Percentiles rank a stretch among this genome's conserved stretches.
phyloP scores from a whole-genome alignment of 2,888 invertebrate species.

The Ennomos erosarius region DNA sequence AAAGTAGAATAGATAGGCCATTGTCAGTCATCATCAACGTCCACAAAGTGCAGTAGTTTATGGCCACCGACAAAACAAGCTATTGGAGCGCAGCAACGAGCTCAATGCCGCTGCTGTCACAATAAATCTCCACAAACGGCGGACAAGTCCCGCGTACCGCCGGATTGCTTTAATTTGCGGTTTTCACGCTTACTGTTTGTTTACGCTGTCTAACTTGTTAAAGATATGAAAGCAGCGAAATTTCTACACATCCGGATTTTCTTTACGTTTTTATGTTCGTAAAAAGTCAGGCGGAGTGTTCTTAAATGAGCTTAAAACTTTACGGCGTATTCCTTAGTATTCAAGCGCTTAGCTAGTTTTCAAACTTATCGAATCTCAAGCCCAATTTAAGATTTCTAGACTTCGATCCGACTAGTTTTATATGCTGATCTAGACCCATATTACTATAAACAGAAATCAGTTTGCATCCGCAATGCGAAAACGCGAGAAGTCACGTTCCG shows the following conservation, averaged over 20 bases:
- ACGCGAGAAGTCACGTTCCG: slow-evolving; percentile 47
- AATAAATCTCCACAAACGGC: slow-evolving; percentile 58
- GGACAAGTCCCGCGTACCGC: slow-evolving; percentile 44
- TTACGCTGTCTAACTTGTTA: slow-evolving; percentile 29
- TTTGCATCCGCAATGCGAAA: slow-evolving; percentile 42
- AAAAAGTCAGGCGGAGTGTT: slow-evolving; percentile 8
- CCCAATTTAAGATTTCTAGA: slow-evolving; percentile 12
- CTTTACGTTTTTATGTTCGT: not conserved
- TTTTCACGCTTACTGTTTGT: slow-evolving; percentile 43
- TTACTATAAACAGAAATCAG: slow-evolving; percentile 6
- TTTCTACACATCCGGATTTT: slow-evolving; percentile 17
- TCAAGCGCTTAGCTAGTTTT: slow-evolving; percentile 47
- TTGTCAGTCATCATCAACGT: slow-evolving; percentile 62
- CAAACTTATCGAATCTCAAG: slow-evolving; percentile 48
- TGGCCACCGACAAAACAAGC: slow-evolving; percentile 48
- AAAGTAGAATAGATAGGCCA: slow-evolving; percentile 53
- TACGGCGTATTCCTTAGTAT: slow-evolving; percentile 27
- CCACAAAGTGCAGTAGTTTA: slow-evolving; percentile 59
- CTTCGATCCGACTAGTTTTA: not conserved
- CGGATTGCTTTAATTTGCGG: slow-evolving; percentile 50
- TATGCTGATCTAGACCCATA: slow-evolving; percentile 3
- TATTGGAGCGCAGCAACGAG: slow-evolving; percentile 22
- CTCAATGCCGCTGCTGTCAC: slow-evolving; percentile 50
- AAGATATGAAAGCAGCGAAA: slow-evolving; percentile 21
- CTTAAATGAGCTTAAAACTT: slow-evolving; percentile 13